Percentiles rank a stretch among this genome's conserved stretches.
phyloP scores from a whole-genome alignment of 2,113 vertebrate genomes.

The Saguinus midas region DNA sequence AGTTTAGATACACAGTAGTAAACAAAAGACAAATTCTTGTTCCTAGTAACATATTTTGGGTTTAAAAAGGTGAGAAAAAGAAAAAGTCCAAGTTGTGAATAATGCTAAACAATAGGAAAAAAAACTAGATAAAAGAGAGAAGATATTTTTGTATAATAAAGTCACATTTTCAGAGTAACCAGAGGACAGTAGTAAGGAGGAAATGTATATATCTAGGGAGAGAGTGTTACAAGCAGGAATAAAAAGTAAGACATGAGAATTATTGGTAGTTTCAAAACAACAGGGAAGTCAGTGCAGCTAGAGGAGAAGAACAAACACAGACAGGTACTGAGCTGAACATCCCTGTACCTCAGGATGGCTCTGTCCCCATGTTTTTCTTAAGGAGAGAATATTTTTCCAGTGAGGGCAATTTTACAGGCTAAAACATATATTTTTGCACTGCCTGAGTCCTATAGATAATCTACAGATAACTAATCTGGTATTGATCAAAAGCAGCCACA shows the following conservation, averaged over 20 bases:
- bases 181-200: not conserved
- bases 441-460: not conserved
- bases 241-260: not conserved
- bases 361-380: not conserved
- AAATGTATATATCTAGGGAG: not conserved
- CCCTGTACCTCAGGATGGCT: not conserved
- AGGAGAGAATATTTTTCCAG: not conserved
- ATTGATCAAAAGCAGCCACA: not conserved
- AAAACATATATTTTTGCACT: not conserved
- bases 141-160: not conserved
- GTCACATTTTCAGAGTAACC: not conserved
- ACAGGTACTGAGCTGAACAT: not conserved
- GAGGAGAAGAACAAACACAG: not conserved
- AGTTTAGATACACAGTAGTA: not conserved
- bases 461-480: not conserved
- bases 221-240: not conserved
- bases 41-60: not conserved
- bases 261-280: not conserved
- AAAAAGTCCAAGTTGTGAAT: not conserved
- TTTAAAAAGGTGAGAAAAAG: not conserved
- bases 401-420: not conserved
- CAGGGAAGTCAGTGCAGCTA: not conserved
- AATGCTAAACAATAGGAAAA: not conserved
- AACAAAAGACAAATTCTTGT: not conserved
- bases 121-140: not conserved